These are phyloP conservation scores for Candidula unifasciata DNA, from an alignment of 2,888 invertebrate species.

Conservation along the genomic window DNA sequence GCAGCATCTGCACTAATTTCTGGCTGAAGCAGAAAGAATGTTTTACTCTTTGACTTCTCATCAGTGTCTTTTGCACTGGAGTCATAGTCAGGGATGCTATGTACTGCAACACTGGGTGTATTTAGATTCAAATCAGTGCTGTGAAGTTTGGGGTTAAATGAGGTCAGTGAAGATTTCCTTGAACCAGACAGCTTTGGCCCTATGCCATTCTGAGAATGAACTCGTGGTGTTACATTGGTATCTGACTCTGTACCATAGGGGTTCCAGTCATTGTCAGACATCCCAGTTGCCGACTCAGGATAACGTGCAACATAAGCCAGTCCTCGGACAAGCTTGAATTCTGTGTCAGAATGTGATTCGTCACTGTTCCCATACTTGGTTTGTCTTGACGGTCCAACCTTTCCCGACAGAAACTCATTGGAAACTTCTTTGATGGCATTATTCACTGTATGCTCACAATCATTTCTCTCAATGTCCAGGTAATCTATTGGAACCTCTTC, in stretches of 20 bases:
- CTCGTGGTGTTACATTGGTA: constrained; percentile 65
- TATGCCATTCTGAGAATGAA: not conserved
- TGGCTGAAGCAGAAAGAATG: constrained; percentile 18
- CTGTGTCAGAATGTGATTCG: constrained; percentile 57
- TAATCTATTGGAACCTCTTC: constrained; percentile 47
- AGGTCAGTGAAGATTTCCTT: constrained; percentile 27
- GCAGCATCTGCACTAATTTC: constrained; percentile 29
- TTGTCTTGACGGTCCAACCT: constrained; percentile 55
- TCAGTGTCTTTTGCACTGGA: constrained; percentile 24
- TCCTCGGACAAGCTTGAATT: constrained; percentile 56
- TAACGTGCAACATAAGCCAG: constrained; percentile 62
- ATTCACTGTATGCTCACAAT: constrained; percentile 63
- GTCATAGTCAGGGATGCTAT: constrained; percentile 20
- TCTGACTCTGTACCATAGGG: constrained; percentile 72
- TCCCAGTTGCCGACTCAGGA: constrained; percentile 68
- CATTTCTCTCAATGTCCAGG: constrained; percentile 54
- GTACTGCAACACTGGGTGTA: constrained; percentile 23
- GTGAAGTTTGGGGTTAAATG: constrained; percentile 55
- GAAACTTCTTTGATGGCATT: constrained; percentile 71
- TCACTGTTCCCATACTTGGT: constrained; percentile 54
- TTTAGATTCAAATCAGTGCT: constrained; percentile 53
- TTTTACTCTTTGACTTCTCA: constrained; percentile 23
- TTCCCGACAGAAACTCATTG: constrained; percentile 68
- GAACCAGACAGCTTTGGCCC: constrained; percentile 25
- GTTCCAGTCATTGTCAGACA: constrained; percentile 73